phyloP scores from a whole-genome alignment of 2,888 invertebrate species.

The Polylopha cassiicola region DNA sequence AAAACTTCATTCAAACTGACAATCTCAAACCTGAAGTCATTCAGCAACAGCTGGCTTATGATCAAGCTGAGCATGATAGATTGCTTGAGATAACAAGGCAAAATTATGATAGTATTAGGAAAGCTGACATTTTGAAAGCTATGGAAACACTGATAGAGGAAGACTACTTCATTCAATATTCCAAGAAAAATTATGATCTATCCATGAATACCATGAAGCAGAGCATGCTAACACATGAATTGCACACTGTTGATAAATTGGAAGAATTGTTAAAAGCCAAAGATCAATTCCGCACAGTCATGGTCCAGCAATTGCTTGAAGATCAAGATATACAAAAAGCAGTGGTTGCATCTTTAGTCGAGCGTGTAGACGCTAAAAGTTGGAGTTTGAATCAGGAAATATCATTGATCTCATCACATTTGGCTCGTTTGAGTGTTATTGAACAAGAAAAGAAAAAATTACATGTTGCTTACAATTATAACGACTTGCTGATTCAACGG shows the following conservation, averaged over 20 bases:
- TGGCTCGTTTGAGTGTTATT: constrained; percentile 83
- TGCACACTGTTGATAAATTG: constrained; percentile 79
- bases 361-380: constrained; percentile 84
- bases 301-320: constrained; percentile 79
- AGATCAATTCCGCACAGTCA: constrained; percentile 77
- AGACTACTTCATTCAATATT: constrained; percentile 78
- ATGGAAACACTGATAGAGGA: constrained; percentile 84
- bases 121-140: constrained; percentile 82
- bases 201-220: constrained; percentile 80
- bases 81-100: constrained; percentile 78
- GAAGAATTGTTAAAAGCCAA: constrained; percentile 78
- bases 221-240: constrained; percentile 76
- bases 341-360: constrained; percentile 82
- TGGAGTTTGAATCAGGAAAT: constrained; percentile 88
- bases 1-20: constrained; percentile 79
- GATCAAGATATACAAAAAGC: constrained; percentile 85
- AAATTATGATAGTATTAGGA: constrained; percentile 78
- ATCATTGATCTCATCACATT: constrained; percentile 82
- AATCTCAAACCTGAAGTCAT: constrained; percentile 77
- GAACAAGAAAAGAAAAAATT: constrained; percentile 84
- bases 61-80: constrained; percentile 81
- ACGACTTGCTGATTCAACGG: constrained; percentile 82
- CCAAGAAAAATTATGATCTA: constrained; percentile 80
- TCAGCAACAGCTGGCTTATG: constrained; percentile 80
- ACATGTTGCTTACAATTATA: constrained; percentile 81